Conservation (phyloP, 2,797 vertebrate genomes). For the Danio jaintianensis region DNA sequence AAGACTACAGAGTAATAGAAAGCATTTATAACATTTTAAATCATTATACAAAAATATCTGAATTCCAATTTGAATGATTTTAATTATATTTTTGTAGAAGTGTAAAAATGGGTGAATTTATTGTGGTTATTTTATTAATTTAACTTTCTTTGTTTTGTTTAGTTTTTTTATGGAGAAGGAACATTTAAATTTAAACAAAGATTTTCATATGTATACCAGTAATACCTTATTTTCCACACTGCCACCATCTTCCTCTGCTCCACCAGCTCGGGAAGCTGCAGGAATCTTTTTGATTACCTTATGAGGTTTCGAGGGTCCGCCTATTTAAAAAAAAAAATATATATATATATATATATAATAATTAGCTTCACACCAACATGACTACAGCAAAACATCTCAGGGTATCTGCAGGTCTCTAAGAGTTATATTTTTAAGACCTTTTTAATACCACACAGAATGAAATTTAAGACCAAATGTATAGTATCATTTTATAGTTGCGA, state of each 20-base stretch:
- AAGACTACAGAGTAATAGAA: too few species aligned
- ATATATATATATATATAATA: too few species aligned
- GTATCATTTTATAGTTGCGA: too few species aligned
- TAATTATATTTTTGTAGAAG: not conserved
- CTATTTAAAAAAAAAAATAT: constrained; percentile 61
- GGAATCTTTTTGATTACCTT: constrained; percentile 80
- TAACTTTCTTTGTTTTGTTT: not conserved
- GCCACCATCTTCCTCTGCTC: constrained; percentile 65
- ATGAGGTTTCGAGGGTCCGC: constrained; percentile 78
- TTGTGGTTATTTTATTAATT: not conserved
- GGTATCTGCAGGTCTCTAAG: too few species aligned
- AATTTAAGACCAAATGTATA: too few species aligned
- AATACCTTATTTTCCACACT: constrained; percentile 73
- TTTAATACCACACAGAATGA: too few species aligned
- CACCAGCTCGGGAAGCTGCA: constrained; percentile 59
- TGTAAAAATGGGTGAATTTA: not conserved
- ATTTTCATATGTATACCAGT: too few species aligned
- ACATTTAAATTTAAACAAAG: too few species aligned
- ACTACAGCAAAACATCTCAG: too few species aligned
- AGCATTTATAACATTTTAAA: not conserved
- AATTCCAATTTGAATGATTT: not conserved
- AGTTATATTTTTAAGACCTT: too few species aligned
- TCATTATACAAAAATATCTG: not conserved
- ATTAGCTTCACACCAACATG: too few species aligned
- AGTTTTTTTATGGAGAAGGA: too few species aligned